Evolutionary conservation across 2,113 vertebrate genomes (phyloP), one percentile per base, ranked within the genome.

Genomic region (Eretmochelys imbricata): DNA sequence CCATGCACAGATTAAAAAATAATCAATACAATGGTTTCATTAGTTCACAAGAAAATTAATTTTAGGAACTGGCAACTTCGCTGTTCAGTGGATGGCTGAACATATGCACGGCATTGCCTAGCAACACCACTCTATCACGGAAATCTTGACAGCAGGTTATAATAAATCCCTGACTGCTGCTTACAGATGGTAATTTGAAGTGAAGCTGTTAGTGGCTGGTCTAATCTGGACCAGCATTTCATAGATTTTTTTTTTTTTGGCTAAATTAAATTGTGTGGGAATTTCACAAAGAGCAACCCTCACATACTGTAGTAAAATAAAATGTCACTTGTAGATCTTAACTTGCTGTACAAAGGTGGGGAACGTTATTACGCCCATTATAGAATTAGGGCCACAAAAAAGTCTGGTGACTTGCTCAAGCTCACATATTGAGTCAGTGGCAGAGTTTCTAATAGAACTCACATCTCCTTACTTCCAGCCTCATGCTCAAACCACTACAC

Each of bases 131-230:
- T 89, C 72, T 57, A 84, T 22, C 84, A 85, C 0, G 17, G 76
- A 94, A 95, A 84, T 72, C 62, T 22, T 86, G 94, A 31, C 82
- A 78, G 0, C 3, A 22, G 69, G 57, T 49, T 27, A 3, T 87
- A 94, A 88, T 92, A 91, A 92, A 92, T 87, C 92, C 80, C 83
- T 90, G 88, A n/a, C 59, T 93, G 49, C 72, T 91, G 55, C 69
- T 93, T 91, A 93, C 76, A 89, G 94, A 35, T 6, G 22, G 53
- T 90, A 90, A 96, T 90, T 46, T 93, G 85, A 96, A 59, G 88
- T 48, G 55, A 91, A 94, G 87, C 89, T 42, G 90, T 2, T 89
- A 94, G 84, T 54, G 86, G 80, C 80, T 89, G 69, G 46, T 80
- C 92, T 88, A 54, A 72, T 59, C 53, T 88, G 90, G 27, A 95